Base-by-base conservation (phyloP, 2,888 invertebrate species). In the Phortica okadai region DNA sequence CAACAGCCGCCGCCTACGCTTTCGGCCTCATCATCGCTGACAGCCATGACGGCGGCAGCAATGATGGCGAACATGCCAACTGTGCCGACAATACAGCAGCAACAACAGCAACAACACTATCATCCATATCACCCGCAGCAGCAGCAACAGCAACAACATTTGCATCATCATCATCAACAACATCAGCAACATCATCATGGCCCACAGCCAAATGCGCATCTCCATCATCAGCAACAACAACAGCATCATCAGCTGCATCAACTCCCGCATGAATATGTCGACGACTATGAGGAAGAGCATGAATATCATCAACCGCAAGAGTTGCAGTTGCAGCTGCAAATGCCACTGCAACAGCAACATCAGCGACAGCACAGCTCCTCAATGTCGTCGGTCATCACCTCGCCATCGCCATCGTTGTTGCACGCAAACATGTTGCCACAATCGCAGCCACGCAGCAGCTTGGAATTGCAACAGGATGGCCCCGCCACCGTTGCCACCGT, bases 271-370 rank as follows among this genome's bases (percentile, higher is more conserved):
- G 86, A 80, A 56, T 84, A 82, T 56, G 83, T 84, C 6, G 85
- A 88, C 76, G 86, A 88, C 74, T 88, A 84, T 74, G 90, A 89
- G 79, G 89, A 90, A 82, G 86, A 86, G 80, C 90, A 89, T 76
- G 90, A 90, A 75, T 90, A 90, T 73, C 90, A 91, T 81, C 91
- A 91, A 80, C 91, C 91, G 21, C 90, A 91, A 70, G 89, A 89
- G 73, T 79, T 89, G 77, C 87, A 87, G 74, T 81, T 87, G 76
- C 85, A 83, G 76, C 81, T 85, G 77, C 85, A 83, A 75, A 81
- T 85, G 77, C 21, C 69, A 16, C 21, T 74, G 74, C 70, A 75
- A 73, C 67, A 73, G 25, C 79, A 78, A 56, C 78, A 81, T 80
- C 74, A 85, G 81, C 83, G 81, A 74, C 80, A 84, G 77, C 81